A percentile compares a stretch with the other conserved stretches of the same genome.
phyloP scores from a whole-genome alignment of 1,140 invertebrate species.

The Drosophila athabasca region DNA sequence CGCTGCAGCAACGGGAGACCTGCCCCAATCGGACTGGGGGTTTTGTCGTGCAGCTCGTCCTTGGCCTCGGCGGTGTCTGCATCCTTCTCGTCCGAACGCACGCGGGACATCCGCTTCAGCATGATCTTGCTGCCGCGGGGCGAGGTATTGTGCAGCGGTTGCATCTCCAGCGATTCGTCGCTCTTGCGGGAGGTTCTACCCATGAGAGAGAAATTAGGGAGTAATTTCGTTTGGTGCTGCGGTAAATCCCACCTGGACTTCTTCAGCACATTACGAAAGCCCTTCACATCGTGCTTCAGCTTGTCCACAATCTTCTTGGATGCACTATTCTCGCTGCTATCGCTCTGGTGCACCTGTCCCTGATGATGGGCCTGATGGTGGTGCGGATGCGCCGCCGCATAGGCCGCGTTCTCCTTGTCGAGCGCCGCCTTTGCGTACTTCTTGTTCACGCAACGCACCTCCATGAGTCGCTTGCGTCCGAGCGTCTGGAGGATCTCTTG shows the following conservation, averaged over 20 bases:
- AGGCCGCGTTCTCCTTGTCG: slow-evolving; percentile 71
- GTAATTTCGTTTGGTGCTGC: not conserved
- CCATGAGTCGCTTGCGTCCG: slow-evolving; percentile 94
- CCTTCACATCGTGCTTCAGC: slow-evolving; percentile 92
- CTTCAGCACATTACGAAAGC: slow-evolving; percentile 87
- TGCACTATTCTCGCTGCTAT: slow-evolving; percentile 87
- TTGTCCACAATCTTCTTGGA: slow-evolving; percentile 91
- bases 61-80: slow-evolving; percentile 85
- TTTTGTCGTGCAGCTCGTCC: slow-evolving; percentile 85
- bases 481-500: slow-evolving; percentile 95
- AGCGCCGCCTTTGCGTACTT: slow-evolving; percentile 75
- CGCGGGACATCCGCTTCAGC: slow-evolving; percentile 88
- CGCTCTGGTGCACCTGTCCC: slow-evolving; percentile 84
- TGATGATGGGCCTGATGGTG: slow-evolving; percentile 80
- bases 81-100: slow-evolving; percentile 87
- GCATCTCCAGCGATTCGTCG: slow-evolving; percentile 88
- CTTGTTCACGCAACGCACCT: slow-evolving; percentile 86
- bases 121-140: slow-evolving; percentile 84
- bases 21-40: slow-evolving; percentile 89
- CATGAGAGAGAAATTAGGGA: not conserved
- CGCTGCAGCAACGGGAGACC: slow-evolving; percentile 91
- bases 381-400: slow-evolving; percentile 61
- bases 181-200: slow-evolving; percentile 84
- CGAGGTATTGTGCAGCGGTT: slow-evolving; percentile 85
- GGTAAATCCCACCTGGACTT: slow-evolving; percentile 84